phyloP scores from a whole-genome alignment of 2,113 vertebrate genomes.

The Mesoclemmys tuberculata region DNA sequence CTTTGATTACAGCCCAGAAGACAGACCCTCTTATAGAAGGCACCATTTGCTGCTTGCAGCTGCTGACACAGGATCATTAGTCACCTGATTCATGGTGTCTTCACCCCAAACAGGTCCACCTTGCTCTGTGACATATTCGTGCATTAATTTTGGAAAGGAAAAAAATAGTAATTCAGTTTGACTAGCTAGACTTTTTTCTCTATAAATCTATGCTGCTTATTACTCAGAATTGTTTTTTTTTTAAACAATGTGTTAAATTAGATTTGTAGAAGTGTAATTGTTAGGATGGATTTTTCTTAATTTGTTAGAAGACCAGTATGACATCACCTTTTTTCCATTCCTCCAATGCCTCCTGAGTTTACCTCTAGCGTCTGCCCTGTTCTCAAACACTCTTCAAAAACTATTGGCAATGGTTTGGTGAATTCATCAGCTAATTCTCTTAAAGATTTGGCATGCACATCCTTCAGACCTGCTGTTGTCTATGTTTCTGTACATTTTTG shows the following conservation, averaged over 20 bases:
- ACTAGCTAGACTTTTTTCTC: neutral
- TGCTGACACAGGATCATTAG: neutral
- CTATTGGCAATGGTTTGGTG: neutral
- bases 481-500: neutral
- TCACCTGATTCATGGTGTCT: neutral
- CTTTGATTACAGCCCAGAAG: neutral
- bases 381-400: neutral
- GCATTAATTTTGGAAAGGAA: neutral
- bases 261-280: neutral
- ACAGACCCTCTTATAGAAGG: neutral
- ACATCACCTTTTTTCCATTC: neutral
- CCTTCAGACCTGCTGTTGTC: neutral
- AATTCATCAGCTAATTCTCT: neutral
- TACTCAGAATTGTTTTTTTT: neutral
- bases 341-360: neutral
- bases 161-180: neutral
- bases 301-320: neutral
- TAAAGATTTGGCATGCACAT: neutral
- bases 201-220: neutral
- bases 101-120: neutral
- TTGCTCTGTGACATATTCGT: neutral
- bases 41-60: neutral
- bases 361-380: neutral
- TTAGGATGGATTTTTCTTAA: neutral
- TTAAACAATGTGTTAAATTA: neutral